Evolutionary conservation across 2,888 invertebrate genomes (phyloP).

Genomic region (Elmis aenea): DNA sequence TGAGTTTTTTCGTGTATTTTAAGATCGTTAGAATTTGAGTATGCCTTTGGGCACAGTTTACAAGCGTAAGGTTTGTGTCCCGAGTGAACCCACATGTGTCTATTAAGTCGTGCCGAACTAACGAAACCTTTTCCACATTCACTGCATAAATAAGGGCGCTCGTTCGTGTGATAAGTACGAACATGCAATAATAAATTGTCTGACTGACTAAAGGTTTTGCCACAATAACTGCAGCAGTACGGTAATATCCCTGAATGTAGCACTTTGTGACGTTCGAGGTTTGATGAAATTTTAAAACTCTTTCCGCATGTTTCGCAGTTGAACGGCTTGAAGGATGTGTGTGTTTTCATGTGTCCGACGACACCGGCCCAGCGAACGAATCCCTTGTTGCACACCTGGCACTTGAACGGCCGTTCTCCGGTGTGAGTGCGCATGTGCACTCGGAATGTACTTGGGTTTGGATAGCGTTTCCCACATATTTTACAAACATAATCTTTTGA

Average conservation of each 20-base stretch:
- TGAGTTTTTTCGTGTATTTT: constrained; percentile 37
- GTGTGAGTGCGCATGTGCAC: constrained; percentile 61
- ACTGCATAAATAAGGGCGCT: constrained; percentile 41
- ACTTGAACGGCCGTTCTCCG: constrained; percentile 43
- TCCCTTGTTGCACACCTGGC: constrained; percentile 41
- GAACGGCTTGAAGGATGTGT: constrained; percentile 37
- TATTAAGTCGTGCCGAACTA: constrained; percentile 38
- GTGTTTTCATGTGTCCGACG: constrained; percentile 41
- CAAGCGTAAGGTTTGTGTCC: constrained; percentile 40
- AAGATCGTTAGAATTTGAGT: constrained; percentile 38
- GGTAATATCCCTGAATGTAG: constrained; percentile 38
- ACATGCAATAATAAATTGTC: constrained; percentile 41
- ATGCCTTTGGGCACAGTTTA: constrained; percentile 35
- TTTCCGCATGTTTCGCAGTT: constrained; percentile 40
- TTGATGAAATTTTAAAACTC: constrained; percentile 40
- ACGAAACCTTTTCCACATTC: constrained; percentile 43
- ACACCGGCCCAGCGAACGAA: constrained; percentile 43
- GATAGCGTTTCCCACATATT: constrained; percentile 44
- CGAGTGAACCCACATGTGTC: constrained; percentile 43
- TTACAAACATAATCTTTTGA: constrained; percentile 42
- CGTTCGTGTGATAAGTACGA: constrained; percentile 41
- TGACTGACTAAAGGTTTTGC: constrained; percentile 41
- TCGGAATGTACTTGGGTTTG: constrained; percentile 42
- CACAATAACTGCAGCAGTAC: constrained; percentile 40
- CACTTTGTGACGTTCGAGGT: constrained; percentile 41